phyloP scores from a whole-genome alignment of 2,797 vertebrate genomes.

The Hoplostethus mediterraneus region DNA sequence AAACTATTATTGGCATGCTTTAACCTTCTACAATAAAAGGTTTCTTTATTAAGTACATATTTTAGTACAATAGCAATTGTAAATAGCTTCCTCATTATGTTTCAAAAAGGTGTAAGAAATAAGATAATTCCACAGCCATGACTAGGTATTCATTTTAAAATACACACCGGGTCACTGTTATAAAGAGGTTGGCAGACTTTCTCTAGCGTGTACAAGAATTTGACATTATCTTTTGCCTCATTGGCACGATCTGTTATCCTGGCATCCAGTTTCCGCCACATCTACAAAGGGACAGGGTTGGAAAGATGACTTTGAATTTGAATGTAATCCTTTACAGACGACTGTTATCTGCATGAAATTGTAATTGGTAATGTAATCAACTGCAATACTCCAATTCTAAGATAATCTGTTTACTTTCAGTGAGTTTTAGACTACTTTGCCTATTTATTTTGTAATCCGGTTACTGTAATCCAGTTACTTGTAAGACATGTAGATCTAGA shows the following conservation, averaged over 20 bases:
- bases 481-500: too few species aligned
- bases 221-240: conserved; percentile 89
- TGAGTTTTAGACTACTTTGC: neutral
- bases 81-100: too few species aligned
- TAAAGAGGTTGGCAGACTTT: conserved; percentile 88
- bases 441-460: too few species aligned
- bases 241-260: conserved; percentile 86
- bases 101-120: too few species aligned
- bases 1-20: neutral
- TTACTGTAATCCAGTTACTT: too few species aligned
- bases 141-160: neutral
- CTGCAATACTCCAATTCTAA: too few species aligned
- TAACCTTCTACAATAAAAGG: too few species aligned
- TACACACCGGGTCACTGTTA: conserved; percentile 83
- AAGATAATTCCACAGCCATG: neutral
- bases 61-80: too few species aligned
- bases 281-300: conserved; percentile 65
- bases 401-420: too few species aligned
- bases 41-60: too few species aligned
- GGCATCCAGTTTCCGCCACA: conserved; percentile 85
- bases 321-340: neutral
- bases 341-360: too few species aligned
- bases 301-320: neutral
- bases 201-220: conserved; percentile 85
- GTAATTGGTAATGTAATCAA: too few species aligned